These are phyloP conservation scores for Trichacis sp. DNA, from an alignment of 2,888 invertebrate genomes.

Conservation along the genomic window DNA sequence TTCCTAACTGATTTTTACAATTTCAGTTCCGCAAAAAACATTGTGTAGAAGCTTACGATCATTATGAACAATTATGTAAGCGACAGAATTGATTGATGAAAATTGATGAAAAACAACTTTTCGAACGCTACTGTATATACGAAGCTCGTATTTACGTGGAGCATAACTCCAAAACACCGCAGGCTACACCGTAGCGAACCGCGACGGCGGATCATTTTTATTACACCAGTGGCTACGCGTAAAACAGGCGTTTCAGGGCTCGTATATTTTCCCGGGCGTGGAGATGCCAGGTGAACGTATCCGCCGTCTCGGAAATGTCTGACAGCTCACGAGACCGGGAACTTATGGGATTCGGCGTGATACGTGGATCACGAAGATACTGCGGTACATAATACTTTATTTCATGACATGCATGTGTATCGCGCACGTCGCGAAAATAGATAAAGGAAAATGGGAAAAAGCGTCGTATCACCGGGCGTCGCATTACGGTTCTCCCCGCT, in stretches of 20 bases:
- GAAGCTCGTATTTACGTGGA: too few relatives aligned
- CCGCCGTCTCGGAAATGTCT: conserved; percentile 32
- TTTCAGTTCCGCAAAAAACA: too few relatives aligned
- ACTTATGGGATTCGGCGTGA: conserved; percentile 32
- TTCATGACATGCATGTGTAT: conserved; percentile 2
- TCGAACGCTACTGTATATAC: too few relatives aligned
- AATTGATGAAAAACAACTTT: too few relatives aligned
- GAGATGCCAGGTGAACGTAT: conserved; percentile 36
- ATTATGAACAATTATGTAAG: too few relatives aligned
- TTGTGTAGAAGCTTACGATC: too few relatives aligned
- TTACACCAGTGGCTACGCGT: conserved; percentile 50
- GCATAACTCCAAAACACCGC: conserved; percentile 40
- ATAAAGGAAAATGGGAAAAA: conserved; percentile 12
- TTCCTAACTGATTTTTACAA: too few relatives aligned
- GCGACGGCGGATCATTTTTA: conserved; percentile 50
- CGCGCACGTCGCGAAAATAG: conserved; percentile 18
- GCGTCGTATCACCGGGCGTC: conserved; percentile 2
- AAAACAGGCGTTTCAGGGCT: conserved; percentile 51
- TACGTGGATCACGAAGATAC: conserved; percentile 30
- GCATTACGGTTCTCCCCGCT: conserved; percentile 2
- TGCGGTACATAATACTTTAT: conserved; percentile 23
- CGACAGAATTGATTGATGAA: too few relatives aligned
- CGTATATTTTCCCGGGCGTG: conserved; percentile 42
- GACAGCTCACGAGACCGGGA: conserved; percentile 23
- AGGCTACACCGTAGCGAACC: conserved; percentile 37